Conservation (phyloP, 2,797 vertebrate genomes). For the Falco novaeseelandiae region DNA sequence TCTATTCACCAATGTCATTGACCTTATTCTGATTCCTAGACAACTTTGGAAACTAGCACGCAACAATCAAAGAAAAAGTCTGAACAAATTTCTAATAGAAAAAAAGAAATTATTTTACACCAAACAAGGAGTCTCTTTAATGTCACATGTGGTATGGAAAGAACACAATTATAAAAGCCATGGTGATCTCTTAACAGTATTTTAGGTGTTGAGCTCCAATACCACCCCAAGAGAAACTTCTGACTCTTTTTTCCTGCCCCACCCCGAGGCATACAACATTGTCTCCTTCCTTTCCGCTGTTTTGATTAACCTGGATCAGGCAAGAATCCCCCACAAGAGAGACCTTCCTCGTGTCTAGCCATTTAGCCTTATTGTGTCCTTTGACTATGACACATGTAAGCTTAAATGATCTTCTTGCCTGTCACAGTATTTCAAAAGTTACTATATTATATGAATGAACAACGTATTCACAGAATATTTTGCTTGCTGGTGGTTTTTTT, state of each 20-base stretch:
- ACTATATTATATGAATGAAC: neutral
- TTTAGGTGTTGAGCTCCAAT: neutral
- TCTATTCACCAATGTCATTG: neutral
- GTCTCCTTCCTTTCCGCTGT: neutral
- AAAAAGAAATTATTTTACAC: neutral
- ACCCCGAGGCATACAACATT: neutral
- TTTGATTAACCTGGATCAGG: neutral
- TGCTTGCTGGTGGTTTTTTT: neutral
- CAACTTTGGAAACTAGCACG: neutral
- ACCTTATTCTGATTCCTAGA: neutral
- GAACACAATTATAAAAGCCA: neutral
- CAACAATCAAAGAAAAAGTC: neutral
- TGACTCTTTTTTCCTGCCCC: neutral
- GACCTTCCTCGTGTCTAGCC: neutral
- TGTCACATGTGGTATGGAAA: accelerated
- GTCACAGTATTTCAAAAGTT: neutral
- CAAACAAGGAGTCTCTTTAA: neutral
- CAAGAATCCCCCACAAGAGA: neutral
- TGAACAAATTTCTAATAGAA: neutral
- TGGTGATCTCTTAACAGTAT: accelerated
- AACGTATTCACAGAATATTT: neutral
- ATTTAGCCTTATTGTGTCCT: neutral
- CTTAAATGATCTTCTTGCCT: neutral
- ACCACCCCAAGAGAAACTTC: neutral
- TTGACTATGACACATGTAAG: neutral